These are phyloP conservation scores for Globia sparganii DNA, from an alignment of 2,888 invertebrate genomes.

Conservation along the genomic window DNA sequence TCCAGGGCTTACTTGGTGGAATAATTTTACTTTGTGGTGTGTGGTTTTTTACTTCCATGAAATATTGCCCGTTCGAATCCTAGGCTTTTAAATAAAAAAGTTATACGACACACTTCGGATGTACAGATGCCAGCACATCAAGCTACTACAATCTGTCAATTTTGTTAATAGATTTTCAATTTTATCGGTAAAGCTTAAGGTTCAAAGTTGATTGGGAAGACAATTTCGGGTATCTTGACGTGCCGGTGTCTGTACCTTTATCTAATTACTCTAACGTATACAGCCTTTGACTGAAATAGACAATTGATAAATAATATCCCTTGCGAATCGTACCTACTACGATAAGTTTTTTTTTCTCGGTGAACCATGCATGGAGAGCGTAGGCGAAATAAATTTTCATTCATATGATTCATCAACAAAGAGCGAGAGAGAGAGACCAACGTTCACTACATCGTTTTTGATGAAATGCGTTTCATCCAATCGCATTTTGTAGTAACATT, in stretches of 20 bases:
- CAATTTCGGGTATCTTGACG: no score
- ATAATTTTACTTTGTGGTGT: neutral
- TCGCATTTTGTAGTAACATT: slow-evolving; percentile 13
- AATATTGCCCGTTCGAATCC: neutral
- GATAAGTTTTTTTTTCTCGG: neutral
- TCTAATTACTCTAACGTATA: neutral
- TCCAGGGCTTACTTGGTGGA: neutral
- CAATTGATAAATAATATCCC: neutral
- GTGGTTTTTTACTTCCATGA: neutral
- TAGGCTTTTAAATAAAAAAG: neutral
- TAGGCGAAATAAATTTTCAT: neutral
- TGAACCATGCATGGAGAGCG: neutral
- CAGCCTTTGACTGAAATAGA: neutral
- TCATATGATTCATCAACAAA: slow-evolving; percentile 17
- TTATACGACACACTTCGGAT: neutral
- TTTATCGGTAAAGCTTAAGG: no score
- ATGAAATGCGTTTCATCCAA: slow-evolving; percentile 25
- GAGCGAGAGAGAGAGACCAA: no score
- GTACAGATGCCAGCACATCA: no score
- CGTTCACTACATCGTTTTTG: neutral
- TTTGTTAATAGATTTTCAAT: no score
- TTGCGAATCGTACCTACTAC: neutral
- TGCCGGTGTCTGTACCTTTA: no score
- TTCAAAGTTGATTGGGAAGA: no score
- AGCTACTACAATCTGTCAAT: no score